Evolutionary conservation across 2,888 invertebrate genomes (phyloP), one percentile per base, ranked within the genome.

Genomic region (Agrenia bidenticulata): DNA sequence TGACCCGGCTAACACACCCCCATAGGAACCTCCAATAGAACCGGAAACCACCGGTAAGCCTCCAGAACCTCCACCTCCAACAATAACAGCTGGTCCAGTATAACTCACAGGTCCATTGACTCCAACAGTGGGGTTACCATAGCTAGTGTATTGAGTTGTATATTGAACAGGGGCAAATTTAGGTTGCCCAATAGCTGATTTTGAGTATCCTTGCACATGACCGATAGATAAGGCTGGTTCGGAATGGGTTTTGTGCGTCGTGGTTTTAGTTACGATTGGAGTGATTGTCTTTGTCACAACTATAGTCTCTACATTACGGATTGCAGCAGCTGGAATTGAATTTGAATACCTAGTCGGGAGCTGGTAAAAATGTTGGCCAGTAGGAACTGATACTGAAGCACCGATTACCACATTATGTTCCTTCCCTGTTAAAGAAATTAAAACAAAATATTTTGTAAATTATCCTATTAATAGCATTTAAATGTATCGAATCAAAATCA

Each of bases 261-360:
- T 72, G 2, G 70, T 70, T 56, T 70, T 73, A 39, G 75, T 73
- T 15, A 75, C 68, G 42, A 75, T 73, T 24, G 75, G 75, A 24
- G 75, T 75, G 15, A 75, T 75, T 2, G 73, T 73, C 49, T 75
- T 75, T 27, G 75, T 75, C 19, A 75, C 70, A 37, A 65, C 69
- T 27, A 73, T 69, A 17, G 69, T 72, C 49, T 74, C 72, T 1
- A 75, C 45, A 45, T 45, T 15, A 11, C 45, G 45, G n/a, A 45
- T 45, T 5, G 45, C 45, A 9, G 15, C 45, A 9, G 45, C n/a
- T 11, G 45, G 19, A 5, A 45, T 45, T 5, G 45, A 45, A 45
- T 17, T 45, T 4, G 32, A 32, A 11, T 32, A 32, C 32, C 32
- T 32, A 7, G 32, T 32, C 11, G 32, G 32, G 32, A 32, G 4